Conservation (phyloP, 2,113 vertebrate species). For the Xenopus borealis region DNA sequence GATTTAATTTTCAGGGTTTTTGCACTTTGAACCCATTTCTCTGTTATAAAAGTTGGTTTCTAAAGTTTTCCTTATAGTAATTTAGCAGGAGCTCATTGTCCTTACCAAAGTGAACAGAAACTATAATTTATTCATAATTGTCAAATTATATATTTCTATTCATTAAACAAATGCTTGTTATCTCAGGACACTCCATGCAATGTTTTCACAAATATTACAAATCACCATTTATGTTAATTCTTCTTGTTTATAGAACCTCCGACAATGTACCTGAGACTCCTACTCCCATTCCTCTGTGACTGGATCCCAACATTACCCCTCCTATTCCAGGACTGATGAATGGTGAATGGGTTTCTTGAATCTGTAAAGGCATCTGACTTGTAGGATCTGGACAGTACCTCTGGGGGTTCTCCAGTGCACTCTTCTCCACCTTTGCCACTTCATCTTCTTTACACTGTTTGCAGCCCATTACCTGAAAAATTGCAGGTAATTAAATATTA, state of each 20-base stretch:
- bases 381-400: slow-evolving; percentile 77
- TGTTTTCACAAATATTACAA: too few relatives aligned
- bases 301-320: slow-evolving; percentile 50
- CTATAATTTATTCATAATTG: too few relatives aligned
- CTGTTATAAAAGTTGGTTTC: too few relatives aligned
- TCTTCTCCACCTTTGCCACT: slow-evolving; percentile 47
- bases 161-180: too few relatives aligned
- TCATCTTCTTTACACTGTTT: slow-evolving; percentile 81
- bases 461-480: slow-evolving; percentile 77
- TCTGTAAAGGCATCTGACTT: slow-evolving; percentile 55
- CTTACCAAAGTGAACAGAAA: too few relatives aligned
- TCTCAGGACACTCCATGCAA: too few relatives aligned
- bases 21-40: too few relatives aligned
- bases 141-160: too few relatives aligned
- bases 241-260: not conserved
- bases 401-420: slow-evolving; percentile 37
- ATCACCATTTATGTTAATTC: too few relatives aligned
- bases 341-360: slow-evolving; percentile 60
- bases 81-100: too few relatives aligned
- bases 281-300: slow-evolving; percentile 55
- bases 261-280: slow-evolving; percentile 53
- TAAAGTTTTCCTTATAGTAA: too few relatives aligned
- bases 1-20: too few relatives aligned
- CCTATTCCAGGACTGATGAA: slow-evolving; percentile 55
- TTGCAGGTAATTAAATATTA: not conserved